Percentiles rank a stretch among this genome's conserved stretches.
Evolutionary conservation across 2,797 vertebrate species (phyloP).

Genomic region (Triplophysa bombifrons): DNA sequence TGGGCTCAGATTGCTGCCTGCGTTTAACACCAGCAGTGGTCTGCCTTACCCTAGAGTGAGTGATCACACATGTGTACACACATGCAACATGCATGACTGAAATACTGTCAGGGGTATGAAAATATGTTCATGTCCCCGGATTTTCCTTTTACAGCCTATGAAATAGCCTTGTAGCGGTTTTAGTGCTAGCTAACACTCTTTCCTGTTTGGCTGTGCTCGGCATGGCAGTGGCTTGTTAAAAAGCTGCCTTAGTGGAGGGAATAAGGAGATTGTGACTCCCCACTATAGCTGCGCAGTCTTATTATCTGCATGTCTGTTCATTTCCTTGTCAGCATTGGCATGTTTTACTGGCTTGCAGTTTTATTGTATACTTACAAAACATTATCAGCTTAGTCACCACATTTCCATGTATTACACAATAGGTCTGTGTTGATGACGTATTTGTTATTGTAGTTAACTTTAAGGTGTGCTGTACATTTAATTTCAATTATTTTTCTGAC

Average conservation of each 20-base stretch:
- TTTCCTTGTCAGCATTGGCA: slow-evolving; percentile 46
- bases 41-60: slow-evolving; percentile 97
- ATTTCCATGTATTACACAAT: not conserved
- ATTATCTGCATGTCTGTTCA: slow-evolving; percentile 52
- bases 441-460: not conserved
- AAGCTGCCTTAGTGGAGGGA: not conserved
- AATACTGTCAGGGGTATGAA: not conserved
- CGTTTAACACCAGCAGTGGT: slow-evolving; percentile 98
- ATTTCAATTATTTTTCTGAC: not conserved
- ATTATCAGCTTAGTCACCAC: not conserved
- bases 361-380: not conserved
- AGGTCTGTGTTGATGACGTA: not conserved
- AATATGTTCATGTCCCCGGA: not conserved
- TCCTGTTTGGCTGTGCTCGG: not conserved
- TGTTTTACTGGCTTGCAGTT: not conserved
- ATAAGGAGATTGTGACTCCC: slow-evolving; percentile 12
- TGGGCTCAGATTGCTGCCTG: slow-evolving; percentile 91
- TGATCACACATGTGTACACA: slow-evolving; percentile 44
- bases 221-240: not conserved
- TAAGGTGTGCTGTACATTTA: not conserved
- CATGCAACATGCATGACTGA: not conserved
- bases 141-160: not conserved
- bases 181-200: not conserved
- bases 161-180: not conserved
- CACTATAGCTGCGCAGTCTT: slow-evolving; percentile 32